Evolutionary conservation across 2,797 vertebrate genomes (phyloP).

Genomic region (Telmatherina bonti): DNA sequence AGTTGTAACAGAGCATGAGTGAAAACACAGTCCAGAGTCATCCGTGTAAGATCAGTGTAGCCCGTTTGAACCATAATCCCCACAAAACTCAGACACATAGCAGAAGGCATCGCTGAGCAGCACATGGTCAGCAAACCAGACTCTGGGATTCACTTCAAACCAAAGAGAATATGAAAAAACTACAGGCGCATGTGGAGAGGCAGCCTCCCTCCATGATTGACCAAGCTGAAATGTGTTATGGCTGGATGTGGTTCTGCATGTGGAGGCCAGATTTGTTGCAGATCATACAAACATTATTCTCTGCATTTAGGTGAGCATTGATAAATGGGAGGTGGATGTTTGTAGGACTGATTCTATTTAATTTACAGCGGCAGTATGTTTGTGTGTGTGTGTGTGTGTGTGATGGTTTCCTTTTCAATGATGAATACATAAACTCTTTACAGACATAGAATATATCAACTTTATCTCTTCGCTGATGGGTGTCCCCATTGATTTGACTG

Average conservation of each 20-base stretch:
- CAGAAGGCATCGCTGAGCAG: constrained; percentile 37
- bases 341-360: constrained; percentile 46
- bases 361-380: constrained; percentile 14
- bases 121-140: constrained; percentile 55
- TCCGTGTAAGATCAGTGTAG: constrained; percentile 37
- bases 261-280: constrained; percentile 73
- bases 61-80: constrained; percentile 44
- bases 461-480: neutral
- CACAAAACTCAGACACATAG: constrained; percentile 31
- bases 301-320: constrained; percentile 22
- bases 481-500: too few species aligned
- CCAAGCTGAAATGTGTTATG: constrained; percentile 59
- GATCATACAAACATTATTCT: constrained; percentile 65
- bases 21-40: constrained; percentile 15
- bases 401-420: constrained; percentile 24
- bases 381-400: constrained; percentile 19
- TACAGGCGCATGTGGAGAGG: constrained; percentile 57
- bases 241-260: constrained; percentile 64
- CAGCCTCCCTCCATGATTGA: constrained; percentile 47
- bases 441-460: neutral
- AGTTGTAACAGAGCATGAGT: constrained; percentile 28
- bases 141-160: constrained; percentile 70
- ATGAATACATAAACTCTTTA: neutral
- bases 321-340: constrained; percentile 34
- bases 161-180: constrained; percentile 50